Base-by-base conservation (phyloP, 2,888 invertebrate species). In the Labia minor region DNA sequence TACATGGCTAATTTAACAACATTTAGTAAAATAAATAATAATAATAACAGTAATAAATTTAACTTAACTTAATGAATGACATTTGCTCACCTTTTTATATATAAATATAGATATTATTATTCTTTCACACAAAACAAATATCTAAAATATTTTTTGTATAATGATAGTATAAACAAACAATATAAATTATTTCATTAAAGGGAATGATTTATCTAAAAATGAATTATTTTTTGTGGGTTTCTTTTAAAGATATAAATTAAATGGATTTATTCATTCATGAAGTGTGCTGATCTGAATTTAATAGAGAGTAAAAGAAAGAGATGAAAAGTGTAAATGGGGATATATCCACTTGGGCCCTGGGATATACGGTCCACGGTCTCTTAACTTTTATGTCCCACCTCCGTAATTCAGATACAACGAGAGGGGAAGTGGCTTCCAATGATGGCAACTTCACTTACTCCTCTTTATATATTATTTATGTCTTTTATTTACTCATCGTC, bases 231-330 rank as follows among this genome's bases (percentile, higher is more conserved):
- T n/a, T n/a, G n/a, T n/a, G n/a, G n/a, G n/a, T n/a, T n/a, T n/a
- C n/a, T n/a, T n/a, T n/a, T n/a, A 20, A 14, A 62, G 62, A 62
- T 20, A 62, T 62, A 62, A 62, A 62, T 62, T 18, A 62, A 20
- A 1, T 14, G 14, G 19, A 18, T 18, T 62, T 62, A 62, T 62
- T 61, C 18, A 21, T 21, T 62, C 19, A 16, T 20, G 62, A 14
- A 20, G 62, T 20, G 62, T 11, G 18, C 14, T 62, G 18, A 21
- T 62, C 11, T 18, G 11, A 16, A 18, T 18, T 14, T 20, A 16
- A 16, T 62, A 62, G 26, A n/a, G n/a, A 26, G 26, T n/a, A 49
- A 14, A 49, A 49, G 49, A 16, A 49, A 49, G 49, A 49, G 49
- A 16, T 49, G 14, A 49, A 26, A 16, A 49, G 49, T 49, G 16